Percentiles rank a stretch among this genome's conserved stretches.
Conservation (phyloP, 2,888 invertebrate genomes). For the Mamestra brassicae region DNA sequence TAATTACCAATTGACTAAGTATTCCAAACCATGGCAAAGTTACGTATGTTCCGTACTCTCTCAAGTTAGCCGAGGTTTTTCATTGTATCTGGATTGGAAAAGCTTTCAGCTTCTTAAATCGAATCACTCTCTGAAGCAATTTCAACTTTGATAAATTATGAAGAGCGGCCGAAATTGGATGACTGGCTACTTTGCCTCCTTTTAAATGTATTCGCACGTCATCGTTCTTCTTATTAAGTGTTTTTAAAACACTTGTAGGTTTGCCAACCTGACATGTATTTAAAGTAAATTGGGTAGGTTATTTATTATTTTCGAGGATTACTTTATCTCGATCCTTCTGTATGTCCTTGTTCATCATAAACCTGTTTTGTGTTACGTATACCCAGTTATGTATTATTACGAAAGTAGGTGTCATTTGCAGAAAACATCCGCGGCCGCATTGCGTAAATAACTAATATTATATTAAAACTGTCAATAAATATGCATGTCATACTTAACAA, state of each 20-base stretch:
- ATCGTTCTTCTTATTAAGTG: conserved; percentile 19
- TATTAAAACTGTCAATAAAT: conserved; percentile 38
- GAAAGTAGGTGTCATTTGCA: conserved; percentile 37
- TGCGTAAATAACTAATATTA: conserved; percentile 40
- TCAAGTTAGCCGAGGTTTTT: conserved; percentile 42
- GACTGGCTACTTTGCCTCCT: conserved; percentile 52
- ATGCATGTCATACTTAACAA: conserved; percentile 21
- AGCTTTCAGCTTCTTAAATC: conserved; percentile 61
- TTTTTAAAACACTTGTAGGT: conserved; percentile 1
- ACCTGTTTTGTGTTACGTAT: conserved; percentile 26
- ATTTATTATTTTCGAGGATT: neutral
- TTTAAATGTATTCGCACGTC: conserved; percentile 37
- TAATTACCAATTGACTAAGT: conserved; percentile 61
- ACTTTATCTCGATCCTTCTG: neutral
- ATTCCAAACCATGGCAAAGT: conserved; percentile 38
- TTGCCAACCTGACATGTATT: neutral
- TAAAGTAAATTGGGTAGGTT: neutral
- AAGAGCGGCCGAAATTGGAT: conserved; percentile 54
- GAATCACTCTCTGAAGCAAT: conserved; percentile 55
- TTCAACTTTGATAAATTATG: conserved; percentile 64
- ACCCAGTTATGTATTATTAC: conserved; percentile 23
- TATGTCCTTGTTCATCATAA: conserved; percentile 3
- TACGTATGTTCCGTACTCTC: conserved; percentile 32
- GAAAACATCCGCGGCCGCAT: conserved; percentile 37
- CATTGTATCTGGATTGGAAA: conserved; percentile 49